Evolutionary conservation across 2,797 vertebrate genomes (phyloP).

Genomic region (Aselliscus stoliczkanus): DNA sequence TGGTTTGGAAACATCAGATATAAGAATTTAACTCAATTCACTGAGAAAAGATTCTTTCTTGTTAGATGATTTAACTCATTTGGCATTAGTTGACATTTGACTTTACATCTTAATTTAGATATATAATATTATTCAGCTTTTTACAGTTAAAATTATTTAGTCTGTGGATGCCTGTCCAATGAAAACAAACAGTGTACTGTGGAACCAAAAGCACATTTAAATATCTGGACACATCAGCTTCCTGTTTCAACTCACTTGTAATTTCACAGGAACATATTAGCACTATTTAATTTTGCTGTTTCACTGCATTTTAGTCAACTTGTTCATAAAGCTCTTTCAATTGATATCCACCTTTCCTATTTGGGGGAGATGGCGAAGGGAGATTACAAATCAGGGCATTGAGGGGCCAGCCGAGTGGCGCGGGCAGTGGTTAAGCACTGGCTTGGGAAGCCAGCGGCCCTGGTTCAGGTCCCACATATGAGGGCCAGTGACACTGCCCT

Average conservation of each 20-base stretch:
- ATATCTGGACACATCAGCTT: not conserved
- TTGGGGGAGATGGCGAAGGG: not conserved
- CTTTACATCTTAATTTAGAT: not conserved
- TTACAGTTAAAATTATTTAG: not conserved
- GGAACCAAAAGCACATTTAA: not conserved
- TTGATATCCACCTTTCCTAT: not conserved
- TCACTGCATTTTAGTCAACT: not conserved
- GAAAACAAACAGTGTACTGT: not conserved
- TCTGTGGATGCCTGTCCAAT: not conserved
- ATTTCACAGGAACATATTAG: not conserved
- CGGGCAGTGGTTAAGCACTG: no score
- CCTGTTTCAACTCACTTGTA: not conserved
- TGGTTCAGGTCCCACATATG: no score
- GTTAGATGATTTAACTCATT: not conserved
- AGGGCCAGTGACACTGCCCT: no score
- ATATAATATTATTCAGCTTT: not conserved
- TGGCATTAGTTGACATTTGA: not conserved
- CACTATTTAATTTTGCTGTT: not conserved
- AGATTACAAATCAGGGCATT: not conserved
- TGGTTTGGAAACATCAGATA: not conserved
- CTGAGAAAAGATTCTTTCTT: not conserved
- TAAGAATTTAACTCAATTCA: not conserved
- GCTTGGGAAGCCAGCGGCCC: no score
- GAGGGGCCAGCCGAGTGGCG: no score
- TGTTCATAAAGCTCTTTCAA: not conserved